Conservation (phyloP, 1,140 invertebrate species). For the Bombus fervidus region DNA sequence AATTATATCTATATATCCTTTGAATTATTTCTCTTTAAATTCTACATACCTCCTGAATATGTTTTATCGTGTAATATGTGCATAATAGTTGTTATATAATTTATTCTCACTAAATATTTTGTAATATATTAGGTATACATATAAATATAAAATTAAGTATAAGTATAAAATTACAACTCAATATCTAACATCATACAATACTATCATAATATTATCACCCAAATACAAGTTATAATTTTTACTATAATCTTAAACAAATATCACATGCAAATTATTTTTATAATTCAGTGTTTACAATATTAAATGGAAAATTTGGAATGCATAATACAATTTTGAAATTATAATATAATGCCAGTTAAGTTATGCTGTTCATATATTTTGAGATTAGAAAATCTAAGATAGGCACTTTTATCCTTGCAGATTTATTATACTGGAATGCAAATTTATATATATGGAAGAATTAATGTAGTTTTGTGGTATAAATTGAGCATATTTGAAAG, state of each 20-base stretch:
- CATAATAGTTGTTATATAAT: neutral
- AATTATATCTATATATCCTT: neutral
- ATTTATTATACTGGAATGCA: slow-evolving; percentile 51
- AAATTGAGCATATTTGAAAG: slow-evolving; percentile 38
- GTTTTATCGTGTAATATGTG: neutral
- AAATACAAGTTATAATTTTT: slow-evolving; percentile 30
- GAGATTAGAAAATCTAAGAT: slow-evolving; percentile 52
- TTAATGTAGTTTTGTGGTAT: slow-evolving; percentile 21
- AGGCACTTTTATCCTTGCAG: slow-evolving; percentile 61
- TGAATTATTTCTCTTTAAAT: neutral
- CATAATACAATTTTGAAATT: slow-evolving; percentile 16
- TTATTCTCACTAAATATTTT: slow-evolving; percentile 23
- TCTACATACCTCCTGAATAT: neutral
- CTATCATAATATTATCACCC: slow-evolving; percentile 26
- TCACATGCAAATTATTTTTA: slow-evolving; percentile 50
- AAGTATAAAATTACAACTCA: slow-evolving; percentile 34
- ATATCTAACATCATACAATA: slow-evolving; percentile 33
- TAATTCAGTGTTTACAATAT: slow-evolving; percentile 24
- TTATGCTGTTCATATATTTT: slow-evolving; percentile 24
- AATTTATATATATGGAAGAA: slow-evolving; percentile 23
- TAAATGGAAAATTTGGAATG: slow-evolving; percentile 19
- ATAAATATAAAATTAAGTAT: too few relatives aligned
- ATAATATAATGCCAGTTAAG: slow-evolving; percentile 28
- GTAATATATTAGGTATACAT: slow-evolving; percentile 11
- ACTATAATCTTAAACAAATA: slow-evolving; percentile 24